Percentiles rank a stretch among this genome's conserved stretches.
Conservation (phyloP, 2,888 invertebrate species). For the Odontocolon sp. region DNA sequence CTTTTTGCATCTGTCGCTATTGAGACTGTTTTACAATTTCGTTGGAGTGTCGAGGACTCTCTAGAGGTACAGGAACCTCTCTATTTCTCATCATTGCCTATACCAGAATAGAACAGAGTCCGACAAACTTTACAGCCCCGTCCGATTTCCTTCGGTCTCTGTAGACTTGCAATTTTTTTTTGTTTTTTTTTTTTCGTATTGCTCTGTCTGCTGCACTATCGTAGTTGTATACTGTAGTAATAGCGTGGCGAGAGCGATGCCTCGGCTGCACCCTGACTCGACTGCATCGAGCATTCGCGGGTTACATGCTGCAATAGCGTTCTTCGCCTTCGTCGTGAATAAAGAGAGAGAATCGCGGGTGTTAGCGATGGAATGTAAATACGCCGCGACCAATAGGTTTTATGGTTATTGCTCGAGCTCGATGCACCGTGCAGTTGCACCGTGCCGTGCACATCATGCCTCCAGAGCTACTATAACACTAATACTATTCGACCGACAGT, state of each 20-base stretch:
- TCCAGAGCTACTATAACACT: constrained; percentile 43
- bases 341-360: constrained; percentile 56
- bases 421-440: constrained; percentile 58
- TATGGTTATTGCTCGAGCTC: constrained; percentile 69
- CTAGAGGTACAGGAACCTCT: background rate
- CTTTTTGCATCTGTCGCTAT: background rate
- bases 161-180: constrained; percentile 25
- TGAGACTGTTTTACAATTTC: too few species aligned
- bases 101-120: constrained; percentile 26
- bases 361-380: constrained; percentile 72
- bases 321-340: constrained; percentile 24
- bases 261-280: constrained; percentile 40
- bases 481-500: constrained; percentile 32
- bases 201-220: constrained; percentile 26
- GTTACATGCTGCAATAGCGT: background rate
- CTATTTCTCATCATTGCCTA: background rate
- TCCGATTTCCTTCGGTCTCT: constrained; percentile 47
- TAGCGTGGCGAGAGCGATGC: constrained; percentile 38
- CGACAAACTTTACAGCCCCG: constrained; percentile 38
- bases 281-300: constrained; percentile 2
- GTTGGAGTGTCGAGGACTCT: background rate
- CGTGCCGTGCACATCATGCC: constrained; percentile 11
- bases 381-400: constrained; percentile 71
- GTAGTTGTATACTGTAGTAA: constrained; percentile 11
- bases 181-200: constrained; percentile 17